A percentile compares a stretch with the other conserved stretches of the same genome.
Conservation (phyloP, 2,888 invertebrate species). For the Lucinisca nassula region DNA sequence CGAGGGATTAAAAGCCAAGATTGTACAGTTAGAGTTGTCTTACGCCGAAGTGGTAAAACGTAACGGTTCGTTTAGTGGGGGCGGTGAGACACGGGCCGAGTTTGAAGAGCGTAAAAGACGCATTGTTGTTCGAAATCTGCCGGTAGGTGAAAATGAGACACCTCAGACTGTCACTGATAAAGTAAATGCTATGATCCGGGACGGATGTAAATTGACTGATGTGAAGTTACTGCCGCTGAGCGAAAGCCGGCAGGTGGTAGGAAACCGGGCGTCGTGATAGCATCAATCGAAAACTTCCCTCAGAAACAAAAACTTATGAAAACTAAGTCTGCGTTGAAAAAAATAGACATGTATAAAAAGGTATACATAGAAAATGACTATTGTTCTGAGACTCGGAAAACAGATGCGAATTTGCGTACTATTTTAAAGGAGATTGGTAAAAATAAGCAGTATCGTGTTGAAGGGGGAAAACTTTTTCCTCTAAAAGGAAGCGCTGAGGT, state of each 20-base stretch:
- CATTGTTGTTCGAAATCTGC: neutral
- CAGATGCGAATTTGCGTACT: slow-evolving; percentile 5
- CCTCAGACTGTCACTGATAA: neutral
- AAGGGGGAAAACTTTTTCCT: neutral
- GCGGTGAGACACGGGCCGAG: neutral
- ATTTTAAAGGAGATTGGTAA: slow-evolving; percentile 37
- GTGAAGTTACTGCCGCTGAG: neutral
- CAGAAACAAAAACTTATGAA: slow-evolving; percentile 13
- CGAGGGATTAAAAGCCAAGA: neutral
- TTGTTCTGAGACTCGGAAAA: neutral
- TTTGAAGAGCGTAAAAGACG: slow-evolving; percentile 13
- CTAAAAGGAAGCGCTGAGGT: neutral
- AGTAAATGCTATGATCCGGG: slow-evolving; percentile 2
- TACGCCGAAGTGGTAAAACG: neutral
- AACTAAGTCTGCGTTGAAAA: neutral
- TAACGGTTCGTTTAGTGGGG: neutral
- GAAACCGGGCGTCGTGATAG: neutral
- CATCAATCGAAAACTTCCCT: neutral
- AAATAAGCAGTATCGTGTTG: slow-evolving; percentile 10
- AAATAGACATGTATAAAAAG: neutral
- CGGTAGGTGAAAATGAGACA: neutral
- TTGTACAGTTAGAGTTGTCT: neutral
- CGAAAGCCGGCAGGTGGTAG: neutral
- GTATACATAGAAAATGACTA: slow-evolving; percentile 11
- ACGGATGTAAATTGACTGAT: slow-evolving; percentile 5